Evolutionary conservation across 2,113 vertebrate genomes (phyloP), one percentile per base, ranked within the genome.

Genomic region (Panthera uncia): DNA sequence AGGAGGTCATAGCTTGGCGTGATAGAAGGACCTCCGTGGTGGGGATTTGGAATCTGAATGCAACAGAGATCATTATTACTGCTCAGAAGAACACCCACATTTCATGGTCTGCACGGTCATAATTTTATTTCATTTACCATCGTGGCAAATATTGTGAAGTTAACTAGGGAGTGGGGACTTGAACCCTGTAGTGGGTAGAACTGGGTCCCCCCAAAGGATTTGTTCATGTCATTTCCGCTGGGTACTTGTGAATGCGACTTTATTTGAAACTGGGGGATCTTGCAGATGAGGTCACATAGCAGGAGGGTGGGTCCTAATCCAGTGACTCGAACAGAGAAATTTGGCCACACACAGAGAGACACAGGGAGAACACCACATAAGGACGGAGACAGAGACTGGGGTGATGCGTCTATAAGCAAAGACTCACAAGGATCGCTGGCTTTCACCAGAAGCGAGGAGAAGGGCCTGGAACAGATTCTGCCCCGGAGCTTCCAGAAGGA

Each of bases 61-160:
- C 15, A 33, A 19, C 11, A 21, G 73, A 52, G 15, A 63, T 38
- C 6, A 29, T 27, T 16, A 25, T 41, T 61, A 27, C 6, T 85
- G 6, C 33, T 80, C 55, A 84, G 9, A n/a, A 5, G 4, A 89
- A 61, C 0, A 11, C 5, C 31, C 3, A n/a, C 0, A 1, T 63
- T n/a, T 55, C 57, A 36, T 2, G 33, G 33, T 29, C 5, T 50
- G 31, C 19, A 11, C 1, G 36, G 16, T 55, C 19, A 31, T 3
- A 0, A 11, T 48, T 92, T 52, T n/a, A 57, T 76, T 55, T 74
- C 27, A 21, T 68, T 80, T 38, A 57, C 45, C n/a, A 1, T 80
- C 50, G 14, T 5, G 21, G 29, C 6, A 74, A 85, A 89, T 68
- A 61, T 19, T 7, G 19, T 21, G 52, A 41, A 2, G 0, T 36